Base-by-base conservation (phyloP, 2,113 vertebrate species). In the Mastomys coucha region DNA sequence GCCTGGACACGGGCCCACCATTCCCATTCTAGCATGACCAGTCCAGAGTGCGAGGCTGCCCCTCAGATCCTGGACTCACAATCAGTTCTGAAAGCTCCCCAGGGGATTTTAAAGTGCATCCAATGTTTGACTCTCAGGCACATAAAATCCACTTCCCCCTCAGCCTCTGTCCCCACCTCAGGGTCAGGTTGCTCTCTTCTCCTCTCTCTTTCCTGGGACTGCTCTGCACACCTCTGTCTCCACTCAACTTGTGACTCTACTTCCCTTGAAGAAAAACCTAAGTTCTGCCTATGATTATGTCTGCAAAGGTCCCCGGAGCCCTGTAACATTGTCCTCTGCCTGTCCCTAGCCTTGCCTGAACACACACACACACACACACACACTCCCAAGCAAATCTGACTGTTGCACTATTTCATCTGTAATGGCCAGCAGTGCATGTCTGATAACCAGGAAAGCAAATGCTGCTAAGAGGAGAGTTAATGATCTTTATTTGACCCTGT, bases 141-240 rank as follows among this genome's bases (percentile, higher is more conserved):
- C 26, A 2, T 0, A 12, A 42, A 58, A 24, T 12, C 39, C 11
- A 13, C 12, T 26, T 3, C 3, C 13, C 13, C 13, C 65, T 2
- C 31, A 24, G 2, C 42, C 81, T 72, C 17, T 39, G 49, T 20
- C 14, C 4, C 56, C 33, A 2, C 0, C 19, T 0, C n/a, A 42
- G 72, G 72, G 20, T 42, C 72, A 24, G 36, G n/a, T 22, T 75
- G 42, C 70, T 39, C 70, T n/a, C 70, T 22, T n/a, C 36, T n/a
- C 69, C 26, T 39, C 19, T 1, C 8, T 39, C n/a, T 39, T 39
- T 39, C 89, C 20, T 0, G 16, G 26, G 26, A 6, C 39, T 49
- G 42, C 60, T 86, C 60, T 65, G 39, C 26, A 86, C 16, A 22
- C 24, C n/a, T 26, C 72, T 12, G 22, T 17, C 1, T 2, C 17